phyloP scores from a whole-genome alignment of 2,797 vertebrate species.

The Oryzias dopingdopingensis region DNA sequence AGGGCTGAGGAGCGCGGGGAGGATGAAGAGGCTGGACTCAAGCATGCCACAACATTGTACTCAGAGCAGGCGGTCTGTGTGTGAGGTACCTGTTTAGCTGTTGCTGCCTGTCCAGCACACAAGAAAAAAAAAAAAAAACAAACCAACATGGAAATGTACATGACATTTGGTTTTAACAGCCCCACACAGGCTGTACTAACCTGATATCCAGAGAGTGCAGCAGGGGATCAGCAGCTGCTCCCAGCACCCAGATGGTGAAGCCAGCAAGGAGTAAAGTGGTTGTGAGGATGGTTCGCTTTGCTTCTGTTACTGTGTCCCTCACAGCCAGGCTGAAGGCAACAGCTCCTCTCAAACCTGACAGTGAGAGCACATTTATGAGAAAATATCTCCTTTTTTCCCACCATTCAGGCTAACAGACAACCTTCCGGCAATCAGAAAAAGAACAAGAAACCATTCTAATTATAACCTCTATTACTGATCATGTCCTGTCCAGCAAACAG shows the following conservation, averaged over 20 bases:
- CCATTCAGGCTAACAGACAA: slow-evolving; percentile 33
- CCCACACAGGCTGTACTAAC: slow-evolving; percentile 56
- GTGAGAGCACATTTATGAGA: slow-evolving; percentile 18
- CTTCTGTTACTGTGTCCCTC: slow-evolving; percentile 71
- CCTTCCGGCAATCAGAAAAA: slow-evolving; percentile 9
- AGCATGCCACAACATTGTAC: slow-evolving; percentile 19
- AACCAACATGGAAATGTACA: not conserved
- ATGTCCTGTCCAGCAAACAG: slow-evolving; percentile 14
- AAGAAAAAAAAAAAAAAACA: not conserved
- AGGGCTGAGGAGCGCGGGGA: slow-evolving; percentile 4
- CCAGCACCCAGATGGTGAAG: slow-evolving; percentile 82
- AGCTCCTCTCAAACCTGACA: slow-evolving; percentile 80
- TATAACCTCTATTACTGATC: slow-evolving; percentile 18
- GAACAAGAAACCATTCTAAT: slow-evolving; percentile 4
- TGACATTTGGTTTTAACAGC: slow-evolving; percentile 1
- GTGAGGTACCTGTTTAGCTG: slow-evolving; percentile 10
- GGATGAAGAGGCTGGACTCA: slow-evolving; percentile 11
- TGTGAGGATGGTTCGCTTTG: slow-evolving; percentile 79
- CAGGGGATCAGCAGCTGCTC: slow-evolving; percentile 77
- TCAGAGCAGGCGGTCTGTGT: slow-evolving; percentile 17
- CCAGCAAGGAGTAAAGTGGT: slow-evolving; percentile 81
- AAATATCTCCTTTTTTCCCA: slow-evolving; percentile 20
- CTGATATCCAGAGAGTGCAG: slow-evolving; percentile 82
- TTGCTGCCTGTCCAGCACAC: not conserved
- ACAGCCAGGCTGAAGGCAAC: slow-evolving; percentile 83